These are phyloP conservation scores for Sipha flava DNA, from an alignment of 1,140 invertebrate species.

Conservation along the genomic window DNA sequence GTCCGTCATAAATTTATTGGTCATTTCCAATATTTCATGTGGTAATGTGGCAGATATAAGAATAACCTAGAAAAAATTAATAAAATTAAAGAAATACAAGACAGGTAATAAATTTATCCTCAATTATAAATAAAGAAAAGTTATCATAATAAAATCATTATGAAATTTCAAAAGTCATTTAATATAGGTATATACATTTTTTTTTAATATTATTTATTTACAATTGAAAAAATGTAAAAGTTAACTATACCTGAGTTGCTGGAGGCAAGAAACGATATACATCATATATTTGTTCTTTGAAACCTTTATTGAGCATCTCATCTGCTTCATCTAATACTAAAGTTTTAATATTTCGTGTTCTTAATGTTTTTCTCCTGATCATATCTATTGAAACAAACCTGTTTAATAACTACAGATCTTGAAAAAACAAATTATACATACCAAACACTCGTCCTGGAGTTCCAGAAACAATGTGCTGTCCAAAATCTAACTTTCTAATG, in stretches of 20 bases:
- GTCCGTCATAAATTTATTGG: constrained; percentile 99
- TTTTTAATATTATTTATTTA: too few species aligned
- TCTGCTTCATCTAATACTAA: constrained; percentile 99
- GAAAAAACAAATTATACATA: not conserved
- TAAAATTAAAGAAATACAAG: too few species aligned
- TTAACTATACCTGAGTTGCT: constrained; percentile 67
- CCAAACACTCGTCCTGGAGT: too few species aligned
- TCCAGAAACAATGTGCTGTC: constrained; percentile 96
- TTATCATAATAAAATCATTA: not conserved
- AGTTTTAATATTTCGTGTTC: too few species aligned
- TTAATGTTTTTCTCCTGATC: constrained; percentile 87
- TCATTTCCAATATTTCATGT: constrained; percentile 99
- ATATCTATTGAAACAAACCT: constrained; percentile 63
- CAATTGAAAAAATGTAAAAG: not conserved
- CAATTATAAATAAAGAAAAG: constrained; percentile 25
- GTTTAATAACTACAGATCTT: not conserved
- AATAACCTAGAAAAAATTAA: too few species aligned
- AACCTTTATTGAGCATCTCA: constrained; percentile 99
- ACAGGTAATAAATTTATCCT: too few species aligned
- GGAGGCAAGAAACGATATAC: constrained; percentile 97
- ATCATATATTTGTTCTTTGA: constrained; percentile 99
- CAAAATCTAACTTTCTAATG: constrained; percentile 96
- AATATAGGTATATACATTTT: constrained; percentile 17
- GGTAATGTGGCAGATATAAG: too few species aligned
- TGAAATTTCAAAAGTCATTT: not conserved